Conservation (phyloP, 2,888 invertebrate species). For the Ectemnius continuus region DNA sequence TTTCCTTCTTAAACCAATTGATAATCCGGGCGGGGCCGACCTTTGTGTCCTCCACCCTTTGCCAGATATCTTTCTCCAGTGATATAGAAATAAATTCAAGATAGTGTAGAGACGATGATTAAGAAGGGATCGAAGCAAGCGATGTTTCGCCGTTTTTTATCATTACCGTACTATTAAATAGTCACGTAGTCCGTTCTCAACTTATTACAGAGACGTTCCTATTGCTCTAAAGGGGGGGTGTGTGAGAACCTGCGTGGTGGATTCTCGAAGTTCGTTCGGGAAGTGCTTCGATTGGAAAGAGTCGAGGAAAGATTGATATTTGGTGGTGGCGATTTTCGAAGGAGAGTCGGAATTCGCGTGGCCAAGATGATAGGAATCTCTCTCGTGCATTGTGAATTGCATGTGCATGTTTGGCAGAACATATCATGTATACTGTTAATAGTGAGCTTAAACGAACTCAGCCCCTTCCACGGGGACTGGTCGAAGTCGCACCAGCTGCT, state of each 20-base stretch:
- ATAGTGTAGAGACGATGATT: constrained; percentile 1
- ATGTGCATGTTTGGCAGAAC: constrained; percentile 69
- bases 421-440: constrained; percentile 76
- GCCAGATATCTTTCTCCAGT: background rate
- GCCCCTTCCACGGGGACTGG: no score
- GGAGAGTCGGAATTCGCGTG: constrained; percentile 7
- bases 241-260: background rate
- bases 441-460: constrained; percentile 76
- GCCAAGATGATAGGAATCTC: constrained; percentile 59
- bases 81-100: background rate
- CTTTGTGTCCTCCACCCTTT: background rate
- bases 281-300: background rate
- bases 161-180: constrained; percentile 44
- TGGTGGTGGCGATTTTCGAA: background rate
- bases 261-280: background rate
- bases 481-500: background rate
- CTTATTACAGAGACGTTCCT: constrained; percentile 52
- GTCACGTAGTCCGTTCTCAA: constrained; percentile 39
- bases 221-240: constrained; percentile 31
- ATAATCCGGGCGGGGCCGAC: background rate
- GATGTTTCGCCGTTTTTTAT: constrained; percentile 46
- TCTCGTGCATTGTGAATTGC: constrained; percentile 65
- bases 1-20: constrained; percentile 37
- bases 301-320: background rate
- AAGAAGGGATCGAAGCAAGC: constrained; percentile 43